phyloP scores from a whole-genome alignment of 2,888 invertebrate genomes.

The Asteroscopus sphinx region DNA sequence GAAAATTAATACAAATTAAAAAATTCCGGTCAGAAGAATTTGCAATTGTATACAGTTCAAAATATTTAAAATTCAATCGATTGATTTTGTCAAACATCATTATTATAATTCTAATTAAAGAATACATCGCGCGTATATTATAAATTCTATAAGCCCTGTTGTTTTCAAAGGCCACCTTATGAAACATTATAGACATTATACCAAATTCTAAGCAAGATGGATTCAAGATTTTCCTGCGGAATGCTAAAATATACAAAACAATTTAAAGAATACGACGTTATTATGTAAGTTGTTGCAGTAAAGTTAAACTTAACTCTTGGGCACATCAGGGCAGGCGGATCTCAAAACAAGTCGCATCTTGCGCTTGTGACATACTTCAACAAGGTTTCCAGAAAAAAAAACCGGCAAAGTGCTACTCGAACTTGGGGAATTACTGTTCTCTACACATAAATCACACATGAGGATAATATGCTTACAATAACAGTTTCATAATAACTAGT shows the following conservation, averaged over 20 bases:
- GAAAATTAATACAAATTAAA: no score
- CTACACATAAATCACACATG: conserved; percentile 8
- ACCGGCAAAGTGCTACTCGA: conserved; percentile 24
- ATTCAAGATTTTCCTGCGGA: conserved; percentile 3
- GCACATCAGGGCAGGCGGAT: conserved; percentile 67
- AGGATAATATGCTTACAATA: conserved; percentile 10
- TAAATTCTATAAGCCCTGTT: no score
- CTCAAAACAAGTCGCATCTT: conserved; percentile 75
- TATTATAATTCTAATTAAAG: no score
- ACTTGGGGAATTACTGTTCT: conserved; percentile 10
- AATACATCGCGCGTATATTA: no score
- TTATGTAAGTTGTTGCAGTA: conserved; percentile 64
- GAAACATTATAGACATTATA: no score
- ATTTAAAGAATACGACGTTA: conserved; percentile 42
- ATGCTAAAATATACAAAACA: conserved; percentile 19
- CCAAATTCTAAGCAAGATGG: neutral
- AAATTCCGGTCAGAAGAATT: no score
- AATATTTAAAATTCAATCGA: no score
- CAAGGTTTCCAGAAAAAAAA: conserved; percentile 68
- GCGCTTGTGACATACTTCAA: conserved; percentile 77
- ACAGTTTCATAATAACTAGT: neutral
- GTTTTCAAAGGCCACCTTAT: no score
- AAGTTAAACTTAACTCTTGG: conserved; percentile 67
- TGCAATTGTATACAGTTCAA: no score
- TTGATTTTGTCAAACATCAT: no score